Evolutionary conservation across 2,888 invertebrate genomes (phyloP).

Genomic region (Cantharis rustica): DNA sequence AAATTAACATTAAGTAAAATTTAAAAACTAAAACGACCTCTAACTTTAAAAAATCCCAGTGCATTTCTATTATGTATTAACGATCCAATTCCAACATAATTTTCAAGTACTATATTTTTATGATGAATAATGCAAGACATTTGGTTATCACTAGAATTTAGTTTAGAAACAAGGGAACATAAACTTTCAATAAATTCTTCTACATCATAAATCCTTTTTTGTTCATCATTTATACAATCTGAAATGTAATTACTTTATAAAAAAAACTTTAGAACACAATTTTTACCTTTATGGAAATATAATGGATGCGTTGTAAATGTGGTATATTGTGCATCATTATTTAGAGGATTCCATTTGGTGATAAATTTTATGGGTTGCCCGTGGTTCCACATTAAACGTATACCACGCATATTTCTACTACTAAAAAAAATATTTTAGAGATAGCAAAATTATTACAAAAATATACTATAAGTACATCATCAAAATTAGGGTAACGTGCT

Average conservation of each 20-base stretch:
- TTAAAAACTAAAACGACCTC: conserved; percentile 85
- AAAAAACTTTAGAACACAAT: background rate
- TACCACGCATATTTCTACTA: conserved; percentile 75
- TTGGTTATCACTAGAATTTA: conserved; percentile 44
- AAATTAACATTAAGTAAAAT: background rate
- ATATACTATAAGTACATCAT: background rate
- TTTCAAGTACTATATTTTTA: conserved; percentile 75
- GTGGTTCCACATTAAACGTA: conserved; percentile 79
- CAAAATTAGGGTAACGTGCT: background rate
- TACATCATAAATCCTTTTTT: conserved; percentile 61
- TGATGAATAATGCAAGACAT: conserved; percentile 65
- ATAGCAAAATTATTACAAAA: background rate
- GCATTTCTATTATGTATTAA: conserved; percentile 81
- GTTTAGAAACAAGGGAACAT: conserved; percentile 60
- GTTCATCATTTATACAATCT: conserved; percentile 48
- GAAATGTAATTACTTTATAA: conserved; percentile 24
- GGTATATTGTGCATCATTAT: conserved; percentile 75
- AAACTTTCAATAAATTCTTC: conserved; percentile 65
- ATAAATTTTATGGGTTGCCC: conserved; percentile 69
- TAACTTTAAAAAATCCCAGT: conserved; percentile 84
- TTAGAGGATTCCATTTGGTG: conserved; percentile 86
- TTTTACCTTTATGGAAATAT: conserved; percentile 71
- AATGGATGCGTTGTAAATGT: conserved; percentile 84
- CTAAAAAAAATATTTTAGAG: conserved; percentile 34
- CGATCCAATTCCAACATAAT: conserved; percentile 79